Evolutionary conservation across 2,113 vertebrate genomes (phyloP).

Genomic region (Brienomyrus brachyistius): DNA sequence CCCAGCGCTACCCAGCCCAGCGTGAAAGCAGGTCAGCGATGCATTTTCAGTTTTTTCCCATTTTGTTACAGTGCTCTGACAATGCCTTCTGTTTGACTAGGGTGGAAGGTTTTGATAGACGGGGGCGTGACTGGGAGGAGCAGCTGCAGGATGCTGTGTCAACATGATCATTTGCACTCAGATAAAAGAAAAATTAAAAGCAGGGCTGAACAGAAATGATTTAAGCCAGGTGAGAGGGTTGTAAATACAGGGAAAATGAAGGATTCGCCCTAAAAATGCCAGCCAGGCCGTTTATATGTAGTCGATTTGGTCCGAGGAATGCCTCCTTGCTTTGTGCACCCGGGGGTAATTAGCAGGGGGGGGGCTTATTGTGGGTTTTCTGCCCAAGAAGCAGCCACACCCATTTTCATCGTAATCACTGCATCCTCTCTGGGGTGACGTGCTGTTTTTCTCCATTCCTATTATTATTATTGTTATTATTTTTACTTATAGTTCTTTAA

Average conservation of each 20-base stretch:
- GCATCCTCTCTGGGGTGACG: constrained; percentile 23
- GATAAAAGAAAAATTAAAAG: constrained; percentile 21
- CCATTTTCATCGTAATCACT: constrained; percentile 31
- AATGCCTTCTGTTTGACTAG: constrained; percentile 37
- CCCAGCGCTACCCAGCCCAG: background rate
- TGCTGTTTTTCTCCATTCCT: constrained; percentile 32
- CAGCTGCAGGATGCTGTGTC: constrained; percentile 30
- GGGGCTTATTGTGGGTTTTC: constrained; percentile 34
- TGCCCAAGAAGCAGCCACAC: constrained; percentile 27
- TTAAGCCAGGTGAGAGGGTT: background rate
- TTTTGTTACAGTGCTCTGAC: constrained; percentile 32
- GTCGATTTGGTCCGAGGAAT: constrained; percentile 25
- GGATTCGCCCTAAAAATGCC: background rate
- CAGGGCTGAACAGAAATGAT: background rate
- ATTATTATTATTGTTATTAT: constrained; percentile 27
- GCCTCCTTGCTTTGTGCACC: constrained; percentile 25
- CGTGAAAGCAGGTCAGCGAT: constrained; percentile 26
- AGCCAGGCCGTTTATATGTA: background rate
- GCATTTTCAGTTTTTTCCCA: constrained; percentile 29
- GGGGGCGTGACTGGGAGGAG: constrained; percentile 37
- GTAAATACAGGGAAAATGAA: background rate
- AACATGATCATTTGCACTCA: constrained; percentile 35
- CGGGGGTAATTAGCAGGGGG: constrained; percentile 21
- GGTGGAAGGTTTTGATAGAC: constrained; percentile 31
- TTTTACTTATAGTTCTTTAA: background rate